Base-by-base conservation (phyloP, 2,888 invertebrate genomes). In the Sinentomon sp. region DNA sequence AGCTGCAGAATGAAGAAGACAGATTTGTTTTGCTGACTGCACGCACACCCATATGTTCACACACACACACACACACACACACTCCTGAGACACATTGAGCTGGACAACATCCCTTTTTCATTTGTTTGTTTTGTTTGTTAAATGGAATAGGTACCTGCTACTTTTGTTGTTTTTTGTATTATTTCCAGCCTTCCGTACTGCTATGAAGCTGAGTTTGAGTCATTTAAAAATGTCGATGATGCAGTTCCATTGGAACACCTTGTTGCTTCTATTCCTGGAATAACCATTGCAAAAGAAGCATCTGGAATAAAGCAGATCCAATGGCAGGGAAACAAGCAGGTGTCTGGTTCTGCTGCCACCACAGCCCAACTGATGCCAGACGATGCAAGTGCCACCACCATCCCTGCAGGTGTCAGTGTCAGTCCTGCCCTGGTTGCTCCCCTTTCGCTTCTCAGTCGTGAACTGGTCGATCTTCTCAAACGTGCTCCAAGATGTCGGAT, bases 231-330 rank as follows among this genome's bases (percentile, higher is more conserved):
- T n/a, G 47, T 47, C 6, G 45, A 44, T 19, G 64, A 66, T 44
- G 82, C 83, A 4, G 83, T 85, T 12, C 72, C 82, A 1, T 53
- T 92, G 34, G 92, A 92, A 51, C 75, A 89, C 55, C 57, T 92
- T 33, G 64, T 92, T 17, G 71, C 80, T 30, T 80, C 78, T 50
- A 64, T 83, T 7, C 64, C 68, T 7, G 72, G 72, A 21, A 63
- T 87, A 22, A 60, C 63, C 42, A 53, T 68, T 18, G 52, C 56
- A 28, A 56, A 58, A 39, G 51, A 53, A 5, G 48, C 52, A 14
- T 55, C 57, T 30, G 59, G 61, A 36, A 56, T 62, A n/a, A 67
- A 66, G 46, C 57, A 59, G 40, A 52, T 68, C 21, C 53, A 59
- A 13, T 54, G 55, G 53, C 36, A 36, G 24, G 38, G 39, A 28